Base-by-base conservation (phyloP, 2,797 vertebrate genomes). In the Arrhamphus sclerolepis region DNA sequence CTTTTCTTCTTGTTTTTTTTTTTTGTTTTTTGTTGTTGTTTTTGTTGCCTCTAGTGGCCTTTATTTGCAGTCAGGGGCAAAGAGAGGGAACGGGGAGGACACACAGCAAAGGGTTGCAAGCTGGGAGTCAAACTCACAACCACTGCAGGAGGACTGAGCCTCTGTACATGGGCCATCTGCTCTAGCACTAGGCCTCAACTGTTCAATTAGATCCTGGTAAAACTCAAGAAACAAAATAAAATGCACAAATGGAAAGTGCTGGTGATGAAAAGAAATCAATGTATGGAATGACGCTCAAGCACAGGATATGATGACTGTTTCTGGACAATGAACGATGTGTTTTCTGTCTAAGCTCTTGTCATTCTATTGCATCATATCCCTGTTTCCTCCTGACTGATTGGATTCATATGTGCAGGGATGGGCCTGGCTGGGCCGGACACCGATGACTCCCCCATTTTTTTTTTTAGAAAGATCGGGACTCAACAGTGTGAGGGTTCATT, bases 321-420 rank as follows among this genome's bases (percentile, higher is more conserved):
- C 65, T 59, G 31, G 54, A 67, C 72, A 71, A 58, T 46, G 1
- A 63, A 19, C 41, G 21, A 29, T 6, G n/a, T n/a, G n/a, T 62
- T 78, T 61, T 57, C 48, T 56, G 41, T 68, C 54, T 52, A 21
- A 77, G 43, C 49, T 42, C 29, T 49, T 42, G 71, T 82, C 58
- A 72, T 43, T 38, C 24, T 1, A 18, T 84, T 87, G 56, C 82
- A 80, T 90, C 84, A 90, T 70, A 62, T 89, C 82, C 75, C 64
- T 42, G 56, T 19, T 49, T 66, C 79, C 66, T 77, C 54, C 46
- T 71, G 73, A 56, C 44, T 62, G 58, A 57, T 57, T 55, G 55
- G 19, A 54, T 68, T 82, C 47, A 66, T 56, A 13, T 42, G 66
- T 22, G 18, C 46, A 50, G 75, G 26, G 62, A 46, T 49, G 57